phyloP scores from a whole-genome alignment of 2,113 vertebrate species.

The Halcyon malimbica region DNA sequence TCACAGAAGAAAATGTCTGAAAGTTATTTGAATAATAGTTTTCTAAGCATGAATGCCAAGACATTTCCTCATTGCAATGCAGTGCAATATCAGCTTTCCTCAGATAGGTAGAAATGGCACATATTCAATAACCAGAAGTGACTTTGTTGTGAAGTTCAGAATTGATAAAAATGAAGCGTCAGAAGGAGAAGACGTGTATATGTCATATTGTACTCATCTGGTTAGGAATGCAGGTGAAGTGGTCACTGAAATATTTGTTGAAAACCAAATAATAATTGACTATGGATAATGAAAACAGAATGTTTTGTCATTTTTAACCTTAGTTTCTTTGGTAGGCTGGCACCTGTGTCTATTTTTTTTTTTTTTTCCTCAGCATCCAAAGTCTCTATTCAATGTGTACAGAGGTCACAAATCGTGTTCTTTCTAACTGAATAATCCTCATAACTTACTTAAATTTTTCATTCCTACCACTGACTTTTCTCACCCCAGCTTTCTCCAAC shows the following conservation, averaged over 20 bases:
- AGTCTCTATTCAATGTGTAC: background rate
- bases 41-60: background rate
- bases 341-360: background rate
- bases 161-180: background rate
- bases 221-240: background rate
- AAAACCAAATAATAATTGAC: background rate
- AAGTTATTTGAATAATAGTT: background rate
- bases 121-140: background rate
- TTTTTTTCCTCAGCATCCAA: background rate
- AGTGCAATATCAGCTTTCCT: background rate
- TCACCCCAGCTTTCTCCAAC: accelerated
- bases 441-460: background rate
- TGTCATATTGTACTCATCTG: background rate
- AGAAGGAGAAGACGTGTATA: background rate
- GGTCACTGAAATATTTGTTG: background rate
- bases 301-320: background rate
- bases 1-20: background rate
- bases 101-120: background rate
- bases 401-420: background rate
- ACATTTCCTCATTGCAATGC: background rate
- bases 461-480: background rate
- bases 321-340: background rate
- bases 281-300: background rate
- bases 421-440: background rate
- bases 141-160: background rate